phyloP scores from a whole-genome alignment of 2,113 vertebrate genomes.

The Orthonyx spaldingii region DNA sequence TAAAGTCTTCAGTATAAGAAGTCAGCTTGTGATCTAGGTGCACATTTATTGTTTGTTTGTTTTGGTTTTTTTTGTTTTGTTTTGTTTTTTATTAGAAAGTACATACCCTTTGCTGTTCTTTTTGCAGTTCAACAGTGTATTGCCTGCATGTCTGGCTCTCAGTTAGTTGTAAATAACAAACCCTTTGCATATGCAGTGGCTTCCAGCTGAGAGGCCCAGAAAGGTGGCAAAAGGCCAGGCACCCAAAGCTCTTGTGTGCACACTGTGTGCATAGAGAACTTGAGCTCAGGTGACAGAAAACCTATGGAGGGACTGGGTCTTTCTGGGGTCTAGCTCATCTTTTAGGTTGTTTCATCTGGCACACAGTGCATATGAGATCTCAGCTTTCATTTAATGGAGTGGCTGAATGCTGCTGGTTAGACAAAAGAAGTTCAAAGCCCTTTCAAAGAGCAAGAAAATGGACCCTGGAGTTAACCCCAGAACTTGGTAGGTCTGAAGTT shows the following conservation, averaged over 20 bases:
- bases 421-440: neutral
- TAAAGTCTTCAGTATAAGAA: neutral
- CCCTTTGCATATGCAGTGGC: neutral
- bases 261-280: neutral
- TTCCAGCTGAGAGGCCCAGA: neutral
- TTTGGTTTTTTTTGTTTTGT: neutral
- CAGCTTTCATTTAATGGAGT: neutral
- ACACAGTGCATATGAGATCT: neutral
- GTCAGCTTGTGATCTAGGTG: neutral
- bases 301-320: rapidly evolving
- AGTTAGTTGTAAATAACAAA: neutral
- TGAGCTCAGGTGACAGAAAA: neutral
- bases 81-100: neutral
- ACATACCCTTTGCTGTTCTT: neutral
- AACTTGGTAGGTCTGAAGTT: neutral
- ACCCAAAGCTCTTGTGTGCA: neutral
- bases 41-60: too few species aligned
- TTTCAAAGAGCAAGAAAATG: neutral
- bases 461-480: neutral
- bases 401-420: neutral
- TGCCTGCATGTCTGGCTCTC: neutral
- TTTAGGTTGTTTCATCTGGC: neutral
- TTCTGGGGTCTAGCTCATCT: neutral
- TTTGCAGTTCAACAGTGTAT: neutral
- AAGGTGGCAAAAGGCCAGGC: neutral